These are phyloP conservation scores for Drosophila santomea DNA, from an alignment of 1,140 invertebrate genomes.

Conservation along the genomic window DNA sequence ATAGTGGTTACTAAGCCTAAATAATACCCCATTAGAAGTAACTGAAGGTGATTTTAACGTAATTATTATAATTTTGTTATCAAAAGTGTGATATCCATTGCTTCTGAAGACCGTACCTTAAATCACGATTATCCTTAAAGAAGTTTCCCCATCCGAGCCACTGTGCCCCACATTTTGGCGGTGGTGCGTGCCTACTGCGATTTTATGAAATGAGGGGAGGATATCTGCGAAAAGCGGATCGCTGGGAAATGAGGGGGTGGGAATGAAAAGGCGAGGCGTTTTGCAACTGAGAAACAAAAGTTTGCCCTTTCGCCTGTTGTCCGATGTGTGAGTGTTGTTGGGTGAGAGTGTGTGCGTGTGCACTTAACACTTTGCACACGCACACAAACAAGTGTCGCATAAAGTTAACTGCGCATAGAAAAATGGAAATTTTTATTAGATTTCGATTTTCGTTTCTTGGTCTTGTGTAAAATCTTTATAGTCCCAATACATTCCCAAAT, in stretches of 20 bases:
- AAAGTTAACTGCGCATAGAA: conserved; percentile 81
- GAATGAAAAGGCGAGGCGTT: conserved; percentile 4
- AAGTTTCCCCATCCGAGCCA: conserved; percentile 11
- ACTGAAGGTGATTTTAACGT: no score
- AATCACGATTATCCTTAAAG: not conserved
- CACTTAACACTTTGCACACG: conserved; percentile 48
- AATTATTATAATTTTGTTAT: not conserved
- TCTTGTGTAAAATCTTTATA: conserved; percentile 68
- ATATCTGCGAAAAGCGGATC: conserved; percentile 3
- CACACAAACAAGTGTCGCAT: conserved; percentile 73
- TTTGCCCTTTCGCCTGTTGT: conserved; percentile 63
- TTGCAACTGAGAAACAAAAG: conserved; percentile 59
- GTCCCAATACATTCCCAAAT: conserved; percentile 73
- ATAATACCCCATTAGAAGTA: no score
- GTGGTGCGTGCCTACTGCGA: conserved; percentile 64
- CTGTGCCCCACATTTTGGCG: conserved; percentile 42
- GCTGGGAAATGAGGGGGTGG: not conserved
- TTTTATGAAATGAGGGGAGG: conserved; percentile 42
- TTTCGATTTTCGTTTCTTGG: conserved; percentile 62
- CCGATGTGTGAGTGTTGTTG: conserved; percentile 11
- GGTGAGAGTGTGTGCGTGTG: conserved; percentile 20
- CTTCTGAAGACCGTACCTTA: not conserved
- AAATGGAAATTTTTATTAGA: conserved; percentile 81
- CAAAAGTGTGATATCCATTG: not conserved
- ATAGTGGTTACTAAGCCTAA: no score